These are phyloP conservation scores for Stylophora pistillata DNA, from an alignment of 64 coral and sea anemone genomes.

Conservation along the genomic window DNA sequence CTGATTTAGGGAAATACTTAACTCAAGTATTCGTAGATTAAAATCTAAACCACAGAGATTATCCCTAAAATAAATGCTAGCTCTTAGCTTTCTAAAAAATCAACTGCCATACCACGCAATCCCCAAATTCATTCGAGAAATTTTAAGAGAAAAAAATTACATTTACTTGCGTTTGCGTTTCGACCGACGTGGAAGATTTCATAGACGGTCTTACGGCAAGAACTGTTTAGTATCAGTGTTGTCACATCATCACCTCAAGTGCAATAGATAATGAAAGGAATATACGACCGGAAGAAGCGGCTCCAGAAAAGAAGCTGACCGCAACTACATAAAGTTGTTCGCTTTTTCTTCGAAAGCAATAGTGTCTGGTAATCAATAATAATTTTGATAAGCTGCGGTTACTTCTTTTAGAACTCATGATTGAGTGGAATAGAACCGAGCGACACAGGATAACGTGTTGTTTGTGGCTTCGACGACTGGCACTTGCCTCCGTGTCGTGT, in stretches of 20 bases:
- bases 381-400: not conserved
- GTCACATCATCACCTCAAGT: conserved; percentile 15
- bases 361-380: not conserved
- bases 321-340: not conserved
- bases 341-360: not conserved
- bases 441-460: not conserved
- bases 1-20: not conserved
- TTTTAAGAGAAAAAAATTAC: not conserved
- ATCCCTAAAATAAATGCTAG: conserved; percentile 12
- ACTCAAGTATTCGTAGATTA: conserved; percentile 13
- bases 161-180: not conserved
- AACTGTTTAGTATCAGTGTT: conserved; percentile 22
- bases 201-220: not conserved
- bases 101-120: not conserved
- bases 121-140: not conserved
- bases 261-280: conserved; percentile 32
- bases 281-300: conserved; percentile 13
- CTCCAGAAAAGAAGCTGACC: not conserved
- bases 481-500: not conserved
- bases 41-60: conserved; percentile 8
- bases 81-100: not conserved
- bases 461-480: not conserved
- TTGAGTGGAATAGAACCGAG: not conserved
- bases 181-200: not conserved
- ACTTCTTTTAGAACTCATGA: conserved; percentile 16